phyloP scores from a whole-genome alignment of 2,888 invertebrate species.

The Listrodromus nycthemerus region DNA sequence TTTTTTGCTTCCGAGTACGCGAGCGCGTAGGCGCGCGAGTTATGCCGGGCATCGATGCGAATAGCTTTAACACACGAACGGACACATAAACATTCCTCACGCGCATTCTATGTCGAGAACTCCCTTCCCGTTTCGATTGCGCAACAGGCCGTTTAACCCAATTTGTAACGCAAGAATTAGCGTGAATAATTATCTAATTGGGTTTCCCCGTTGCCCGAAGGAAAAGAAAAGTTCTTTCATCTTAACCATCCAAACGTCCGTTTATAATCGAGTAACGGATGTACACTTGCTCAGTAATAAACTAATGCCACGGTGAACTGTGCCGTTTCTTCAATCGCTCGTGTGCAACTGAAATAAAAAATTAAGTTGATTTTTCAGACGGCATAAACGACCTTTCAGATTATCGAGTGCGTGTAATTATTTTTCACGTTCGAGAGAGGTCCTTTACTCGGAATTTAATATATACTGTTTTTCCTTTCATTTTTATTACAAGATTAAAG shows the following conservation, averaged over 20 bases:
- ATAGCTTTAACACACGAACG: constrained; percentile 53
- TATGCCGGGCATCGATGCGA: constrained; percentile 60
- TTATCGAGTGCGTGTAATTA: neutral
- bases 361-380: neutral
- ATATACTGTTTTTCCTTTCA: too few species aligned
- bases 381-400: neutral
- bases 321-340: neutral
- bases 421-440: too few species aligned
- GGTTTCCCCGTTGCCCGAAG: constrained; percentile 58
- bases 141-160: constrained; percentile 73
- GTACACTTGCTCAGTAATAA: constrained; percentile 28
- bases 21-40: constrained; percentile 27
- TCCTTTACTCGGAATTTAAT: too few species aligned
- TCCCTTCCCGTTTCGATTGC: constrained; percentile 64
- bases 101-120: constrained; percentile 49
- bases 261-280: constrained; percentile 28
- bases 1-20: constrained; percentile 18
- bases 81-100: constrained; percentile 53
- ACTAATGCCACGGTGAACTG: constrained; percentile 17
- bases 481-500: neutral
- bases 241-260: constrained; percentile 50
- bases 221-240: constrained; percentile 62
- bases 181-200: constrained; percentile 79
- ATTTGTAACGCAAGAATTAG: constrained; percentile 75
- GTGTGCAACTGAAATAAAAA: constrained; percentile 5